Evolutionary conservation across 2,113 vertebrate genomes (phyloP), one percentile per base, ranked within the genome.

Genomic region (Cnemophilus loriae): DNA sequence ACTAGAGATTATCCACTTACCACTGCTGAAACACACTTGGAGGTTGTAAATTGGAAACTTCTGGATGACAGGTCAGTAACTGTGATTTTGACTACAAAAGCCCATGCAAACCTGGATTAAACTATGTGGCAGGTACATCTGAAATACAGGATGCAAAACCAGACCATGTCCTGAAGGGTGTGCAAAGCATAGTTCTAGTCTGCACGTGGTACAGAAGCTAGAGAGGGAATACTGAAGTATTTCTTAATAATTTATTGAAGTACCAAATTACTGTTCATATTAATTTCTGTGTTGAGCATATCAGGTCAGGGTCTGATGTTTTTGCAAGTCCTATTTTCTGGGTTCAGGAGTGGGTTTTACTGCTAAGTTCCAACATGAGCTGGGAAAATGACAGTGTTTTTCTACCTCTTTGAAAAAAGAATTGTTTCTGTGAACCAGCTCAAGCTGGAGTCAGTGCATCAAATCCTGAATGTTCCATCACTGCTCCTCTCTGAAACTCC

Each of bases 1-100:
- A 6, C 47, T 86, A 57, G 67, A 60, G 93, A 96, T 95, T 82
- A 95, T 91, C 90, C 79, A 76, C 75, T 93, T 64, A 57, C 44
- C 42, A 47, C 70, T 50, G 85, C 90, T 39, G 96, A 85, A 93
- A 92, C 85, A 88, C 53, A 49, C 70, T 83, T 74, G 39, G 78
- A 89, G 84, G 59, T 37, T 93, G 57, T 76, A 71, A 91, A 89
- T n/a, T 30, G 74, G 74, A 82, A 85, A 91, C 49, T 82, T 87
- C 55, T 30, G 2, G 49, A 32, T 41, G 53, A 76, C 32, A 79
- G 60, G 69, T 63, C 84, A 49, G 42, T 59, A 55, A 55, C 87
- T 42, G 52, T 14, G 69, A 69, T 85, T 93, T 68, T 37, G 11
- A 52, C 59, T 55, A 49, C 28, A 75, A 63, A 0, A 86, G 60